phyloP scores from a whole-genome alignment of 2,888 invertebrate species.

The Eupithecia inturbata region DNA sequence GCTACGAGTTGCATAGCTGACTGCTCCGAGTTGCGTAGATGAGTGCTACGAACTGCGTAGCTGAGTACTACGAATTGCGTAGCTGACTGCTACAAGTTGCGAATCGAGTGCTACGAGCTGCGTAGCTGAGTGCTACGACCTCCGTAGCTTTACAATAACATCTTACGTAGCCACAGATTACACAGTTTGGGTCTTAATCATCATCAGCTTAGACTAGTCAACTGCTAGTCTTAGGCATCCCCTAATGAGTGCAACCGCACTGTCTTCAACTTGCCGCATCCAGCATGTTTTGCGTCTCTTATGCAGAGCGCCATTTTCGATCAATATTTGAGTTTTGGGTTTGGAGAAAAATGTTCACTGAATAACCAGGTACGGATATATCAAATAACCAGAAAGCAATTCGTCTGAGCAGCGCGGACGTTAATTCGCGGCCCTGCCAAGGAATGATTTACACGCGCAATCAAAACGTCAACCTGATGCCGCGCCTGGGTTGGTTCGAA shows the following conservation, averaged over 20 bases:
- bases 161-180: too few species aligned
- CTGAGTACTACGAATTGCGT: not conserved
- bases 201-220: too few species aligned
- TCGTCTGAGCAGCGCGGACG: constrained; percentile 42
- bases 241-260: too few species aligned
- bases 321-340: too few species aligned
- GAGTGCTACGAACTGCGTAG: not conserved
- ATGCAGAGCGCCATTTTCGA: too few species aligned
- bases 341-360: too few species aligned
- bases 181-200: too few species aligned
- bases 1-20: not conserved
- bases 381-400: constrained; percentile 48
- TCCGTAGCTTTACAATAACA: too few species aligned
- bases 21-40: not conserved
- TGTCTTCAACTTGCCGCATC: too few species aligned
- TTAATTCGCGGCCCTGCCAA: constrained; percentile 55
- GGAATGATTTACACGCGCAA: constrained; percentile 61
- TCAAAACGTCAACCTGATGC: constrained; percentile 53
- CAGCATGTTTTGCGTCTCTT: too few species aligned
- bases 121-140: not conserved
- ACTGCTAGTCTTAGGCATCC: too few species aligned
- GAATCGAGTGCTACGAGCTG: not conserved
- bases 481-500: constrained; percentile 8
- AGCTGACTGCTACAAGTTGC: too few species aligned
- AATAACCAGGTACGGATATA: not conserved